A percentile compares a stretch with the other conserved stretches of the same genome.
phyloP scores from a whole-genome alignment of 1,140 invertebrate species.

The Musca vetustissima region DNA sequence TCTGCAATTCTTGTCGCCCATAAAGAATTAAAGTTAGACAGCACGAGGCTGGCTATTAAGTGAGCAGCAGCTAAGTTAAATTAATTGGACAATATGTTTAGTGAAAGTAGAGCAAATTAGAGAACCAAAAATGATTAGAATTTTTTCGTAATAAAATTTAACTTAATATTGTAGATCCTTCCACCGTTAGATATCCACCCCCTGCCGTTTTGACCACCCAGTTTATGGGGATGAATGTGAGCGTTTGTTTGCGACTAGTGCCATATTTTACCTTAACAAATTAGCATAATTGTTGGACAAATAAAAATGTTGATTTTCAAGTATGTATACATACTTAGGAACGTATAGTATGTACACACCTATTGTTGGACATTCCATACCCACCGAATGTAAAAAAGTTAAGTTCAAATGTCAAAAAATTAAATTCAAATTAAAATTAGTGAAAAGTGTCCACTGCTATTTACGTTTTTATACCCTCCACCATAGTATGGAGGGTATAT shows the following conservation, averaged over 20 bases:
- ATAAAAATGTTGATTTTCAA: constrained; percentile 21
- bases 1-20: too few relatives aligned
- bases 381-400: constrained; percentile 38
- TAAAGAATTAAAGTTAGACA: neutral
- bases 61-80: neutral
- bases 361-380: constrained; percentile 25
- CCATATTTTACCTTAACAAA: constrained; percentile 11
- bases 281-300: constrained; percentile 26
- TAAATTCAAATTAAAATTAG: constrained; percentile 22
- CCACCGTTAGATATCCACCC: neutral
- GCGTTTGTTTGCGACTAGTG: too few relatives aligned
- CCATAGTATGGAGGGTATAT: too few relatives aligned
- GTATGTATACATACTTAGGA: neutral
- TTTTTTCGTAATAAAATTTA: constrained; percentile 24
- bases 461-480: too few relatives aligned
- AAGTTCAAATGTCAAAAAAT: constrained; percentile 13
- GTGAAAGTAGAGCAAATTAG: neutral
- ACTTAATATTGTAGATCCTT: neutral
- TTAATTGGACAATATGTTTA: too few relatives aligned
- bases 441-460: neutral
- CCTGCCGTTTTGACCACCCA: too few relatives aligned
- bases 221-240: too few relatives aligned
- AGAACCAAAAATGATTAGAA: constrained; percentile 5
- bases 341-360: neutral
- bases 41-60: neutral